Conservation (phyloP, 1,140 invertebrate genomes). For the Hydropsyche tenuis region DNA sequence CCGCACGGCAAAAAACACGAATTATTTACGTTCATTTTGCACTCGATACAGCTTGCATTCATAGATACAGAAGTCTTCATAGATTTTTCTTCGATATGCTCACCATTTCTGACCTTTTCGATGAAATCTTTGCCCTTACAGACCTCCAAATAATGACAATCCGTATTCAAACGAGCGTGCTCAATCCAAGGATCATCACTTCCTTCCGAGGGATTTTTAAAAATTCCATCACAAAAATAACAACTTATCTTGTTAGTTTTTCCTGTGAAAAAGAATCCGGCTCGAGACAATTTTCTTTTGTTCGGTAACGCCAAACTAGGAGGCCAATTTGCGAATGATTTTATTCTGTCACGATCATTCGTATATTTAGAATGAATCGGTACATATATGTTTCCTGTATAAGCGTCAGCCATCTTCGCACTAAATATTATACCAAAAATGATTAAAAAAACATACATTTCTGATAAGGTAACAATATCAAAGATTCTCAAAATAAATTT, state of each 20-base stretch:
- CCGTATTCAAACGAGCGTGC: background rate
- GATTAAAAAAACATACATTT: no score
- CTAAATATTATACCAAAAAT: no score
- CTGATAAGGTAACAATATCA: no score
- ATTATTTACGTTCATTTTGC: background rate
- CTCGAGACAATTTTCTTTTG: background rate
- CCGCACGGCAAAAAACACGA: background rate
- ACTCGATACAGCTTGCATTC: background rate
- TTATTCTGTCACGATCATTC: background rate
- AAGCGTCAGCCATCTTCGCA: no score
- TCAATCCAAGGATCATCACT: conserved; percentile 5
- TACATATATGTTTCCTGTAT: background rate
- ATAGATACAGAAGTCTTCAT: background rate
- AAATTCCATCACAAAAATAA: background rate
- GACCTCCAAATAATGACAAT: background rate
- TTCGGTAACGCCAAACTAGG: background rate
- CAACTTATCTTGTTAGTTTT: background rate
- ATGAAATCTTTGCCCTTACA: conserved; percentile 1
- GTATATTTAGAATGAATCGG: background rate
- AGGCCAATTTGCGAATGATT: background rate
- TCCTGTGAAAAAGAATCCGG: conserved; percentile 20
- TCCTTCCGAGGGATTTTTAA: background rate
- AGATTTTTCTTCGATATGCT: background rate
- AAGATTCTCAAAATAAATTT: no score
- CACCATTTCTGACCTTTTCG: background rate